Conservation (phyloP, 1,140 invertebrate species). For the Drosophila elegans region DNA sequence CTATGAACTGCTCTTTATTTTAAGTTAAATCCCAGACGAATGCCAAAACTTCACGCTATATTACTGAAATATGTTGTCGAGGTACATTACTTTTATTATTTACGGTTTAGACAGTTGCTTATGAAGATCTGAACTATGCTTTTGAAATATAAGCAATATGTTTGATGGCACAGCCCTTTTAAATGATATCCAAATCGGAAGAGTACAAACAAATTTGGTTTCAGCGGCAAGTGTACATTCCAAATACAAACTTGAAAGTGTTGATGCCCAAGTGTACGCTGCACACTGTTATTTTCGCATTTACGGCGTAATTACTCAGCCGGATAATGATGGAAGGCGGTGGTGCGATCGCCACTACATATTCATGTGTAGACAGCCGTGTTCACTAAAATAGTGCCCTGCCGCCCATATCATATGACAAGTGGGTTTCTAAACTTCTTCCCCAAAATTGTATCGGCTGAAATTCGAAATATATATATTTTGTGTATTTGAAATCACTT, state of each 20-base stretch:
- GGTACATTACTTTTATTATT: too few relatives aligned
- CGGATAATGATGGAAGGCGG: constrained; percentile 14
- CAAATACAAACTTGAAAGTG: constrained; percentile 4
- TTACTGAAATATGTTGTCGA: neutral
- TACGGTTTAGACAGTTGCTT: too few relatives aligned
- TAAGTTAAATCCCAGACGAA: neutral
- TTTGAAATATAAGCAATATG: neutral
- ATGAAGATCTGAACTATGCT: neutral
- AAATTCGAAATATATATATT: too few relatives aligned
- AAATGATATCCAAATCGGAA: neutral
- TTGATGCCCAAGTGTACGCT: constrained; percentile 1
- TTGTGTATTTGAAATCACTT: too few relatives aligned
- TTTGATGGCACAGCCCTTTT: neutral
- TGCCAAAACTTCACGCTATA: neutral
- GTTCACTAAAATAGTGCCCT: neutral
- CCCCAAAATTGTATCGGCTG: too few relatives aligned
- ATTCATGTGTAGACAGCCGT: constrained; percentile 1
- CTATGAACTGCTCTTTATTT: neutral
- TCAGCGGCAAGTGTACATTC: constrained; percentile 9
- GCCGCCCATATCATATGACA: neutral
- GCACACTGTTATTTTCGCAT: constrained; percentile 34
- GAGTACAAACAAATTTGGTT: constrained; percentile 12
- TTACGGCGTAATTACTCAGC: constrained; percentile 47
- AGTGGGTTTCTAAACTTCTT: neutral
- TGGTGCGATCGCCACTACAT: neutral